Conservation (phyloP, 2,888 invertebrate genomes). For the Idaea straminata region DNA sequence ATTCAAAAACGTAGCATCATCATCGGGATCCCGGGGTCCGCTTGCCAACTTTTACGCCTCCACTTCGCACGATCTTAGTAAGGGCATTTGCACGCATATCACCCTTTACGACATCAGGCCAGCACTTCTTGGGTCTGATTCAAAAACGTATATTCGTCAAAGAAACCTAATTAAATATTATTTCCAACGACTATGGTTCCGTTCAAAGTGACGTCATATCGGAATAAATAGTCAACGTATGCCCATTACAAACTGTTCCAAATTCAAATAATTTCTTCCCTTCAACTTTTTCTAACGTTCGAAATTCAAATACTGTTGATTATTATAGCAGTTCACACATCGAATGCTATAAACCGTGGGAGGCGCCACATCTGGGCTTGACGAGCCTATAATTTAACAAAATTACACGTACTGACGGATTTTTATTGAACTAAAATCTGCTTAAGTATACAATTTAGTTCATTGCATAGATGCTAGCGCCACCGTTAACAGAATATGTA, state of each 20-base stretch:
- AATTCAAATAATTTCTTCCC: background rate
- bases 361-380: constrained; percentile 43
- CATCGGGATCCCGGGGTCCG: too few relatives aligned
- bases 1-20: too few relatives aligned
- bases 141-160: too few relatives aligned
- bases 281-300: background rate
- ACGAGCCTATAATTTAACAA: constrained; percentile 16
- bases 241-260: background rate
- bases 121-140: too few relatives aligned
- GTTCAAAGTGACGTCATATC: too few relatives aligned
- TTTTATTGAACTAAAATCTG: background rate
- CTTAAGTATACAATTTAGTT: background rate
- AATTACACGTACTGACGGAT: background rate
- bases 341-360: constrained; percentile 40
- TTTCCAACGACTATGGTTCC: too few relatives aligned
- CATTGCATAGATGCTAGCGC: background rate
- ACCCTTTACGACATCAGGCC: too few relatives aligned
- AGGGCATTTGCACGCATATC: too few relatives aligned
- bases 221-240: too few relatives aligned
- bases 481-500: background rate
- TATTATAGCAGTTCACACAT: constrained; percentile 13
- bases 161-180: too few relatives aligned
- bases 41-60: too few relatives aligned
- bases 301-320: background rate
- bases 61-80: too few relatives aligned